phyloP scores from a whole-genome alignment of 2,888 invertebrate genomes.

The Dolomedes plantarius region DNA sequence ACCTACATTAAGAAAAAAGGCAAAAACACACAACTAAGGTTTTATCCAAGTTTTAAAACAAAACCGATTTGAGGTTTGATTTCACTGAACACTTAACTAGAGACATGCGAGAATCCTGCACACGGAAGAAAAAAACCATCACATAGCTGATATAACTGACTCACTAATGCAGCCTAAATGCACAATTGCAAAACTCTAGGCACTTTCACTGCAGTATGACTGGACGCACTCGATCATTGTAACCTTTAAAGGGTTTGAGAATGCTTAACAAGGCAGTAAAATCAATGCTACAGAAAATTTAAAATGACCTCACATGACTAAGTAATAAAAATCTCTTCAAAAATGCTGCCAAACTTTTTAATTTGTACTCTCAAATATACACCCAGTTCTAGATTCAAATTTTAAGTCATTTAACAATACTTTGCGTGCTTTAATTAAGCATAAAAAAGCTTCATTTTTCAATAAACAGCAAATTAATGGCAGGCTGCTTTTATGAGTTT shows the following conservation, averaged over 20 bases:
- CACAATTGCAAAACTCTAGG: background rate
- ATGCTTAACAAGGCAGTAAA: constrained; percentile 46
- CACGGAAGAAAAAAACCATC: background rate
- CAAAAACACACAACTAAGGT: too few relatives aligned
- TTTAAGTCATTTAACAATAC: too few relatives aligned
- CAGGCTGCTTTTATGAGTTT: too few relatives aligned
- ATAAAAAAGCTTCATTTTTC: too few relatives aligned
- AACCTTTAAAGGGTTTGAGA: background rate
- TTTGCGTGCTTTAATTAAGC: too few relatives aligned
- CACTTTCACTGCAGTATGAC: background rate
- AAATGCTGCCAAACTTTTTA: background rate
- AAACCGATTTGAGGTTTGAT: too few relatives aligned
- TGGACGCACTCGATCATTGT: background rate
- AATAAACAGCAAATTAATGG: too few relatives aligned
- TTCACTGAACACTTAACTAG: too few relatives aligned
- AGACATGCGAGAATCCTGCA: background rate
- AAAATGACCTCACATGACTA: background rate
- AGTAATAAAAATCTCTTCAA: background rate
- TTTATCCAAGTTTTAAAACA: too few relatives aligned
- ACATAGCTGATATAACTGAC: background rate
- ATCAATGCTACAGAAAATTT: constrained; percentile 32
- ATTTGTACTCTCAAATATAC: background rate
- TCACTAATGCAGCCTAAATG: constrained; percentile 4
- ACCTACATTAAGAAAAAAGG: too few relatives aligned
- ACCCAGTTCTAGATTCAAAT: constrained; percentile 1